These are phyloP conservation scores for Leucophenga varia DNA, from an alignment of 1,140 invertebrate species.

Conservation along the genomic window DNA sequence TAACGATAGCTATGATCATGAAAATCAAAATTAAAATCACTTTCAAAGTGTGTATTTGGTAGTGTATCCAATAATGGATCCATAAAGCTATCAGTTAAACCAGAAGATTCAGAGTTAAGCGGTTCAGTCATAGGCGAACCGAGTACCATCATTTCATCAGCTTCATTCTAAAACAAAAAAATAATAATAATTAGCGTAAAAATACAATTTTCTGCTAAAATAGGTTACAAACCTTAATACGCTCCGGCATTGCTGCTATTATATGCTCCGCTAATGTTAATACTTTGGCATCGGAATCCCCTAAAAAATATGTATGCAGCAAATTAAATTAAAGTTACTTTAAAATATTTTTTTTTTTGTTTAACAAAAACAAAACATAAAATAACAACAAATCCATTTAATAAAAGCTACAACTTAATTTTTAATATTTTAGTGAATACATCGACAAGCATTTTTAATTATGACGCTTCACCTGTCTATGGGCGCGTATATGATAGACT, in stretches of 20 bases:
- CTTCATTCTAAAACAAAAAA: conserved; percentile 39
- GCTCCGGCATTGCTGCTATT: conserved; percentile 94
- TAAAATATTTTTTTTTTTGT: conserved; percentile 3
- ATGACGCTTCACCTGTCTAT: neutral
- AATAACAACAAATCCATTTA: neutral
- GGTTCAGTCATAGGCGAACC: conserved; percentile 58
- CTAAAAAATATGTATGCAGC: conserved; percentile 62
- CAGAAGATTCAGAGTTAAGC: conserved; percentile 53
- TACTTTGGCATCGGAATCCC: conserved; percentile 89
- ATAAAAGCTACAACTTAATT: conserved; percentile 7
- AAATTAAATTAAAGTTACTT: neutral
- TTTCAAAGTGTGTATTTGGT: conserved; percentile 62
- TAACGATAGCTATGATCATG: conserved; percentile 78
- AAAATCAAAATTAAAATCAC: conserved; percentile 76
- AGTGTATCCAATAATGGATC: conserved; percentile 66
- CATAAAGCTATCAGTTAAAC: conserved; percentile 64
- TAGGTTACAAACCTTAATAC: conserved; percentile 76
- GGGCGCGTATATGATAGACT: too few relatives aligned
- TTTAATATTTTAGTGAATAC: conserved; percentile 21
- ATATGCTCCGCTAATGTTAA: conserved; percentile 95
- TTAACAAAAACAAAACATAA: conserved; percentile 23
- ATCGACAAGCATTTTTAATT: conserved; percentile 35
- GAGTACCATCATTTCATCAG: conserved; percentile 55
- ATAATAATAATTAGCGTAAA: neutral
- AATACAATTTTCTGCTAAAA: neutral